Evolutionary conservation across 2,888 invertebrate species (phyloP), one percentile per base, ranked within the genome.

Genomic region (Caenorhabditis sp.): DNA sequence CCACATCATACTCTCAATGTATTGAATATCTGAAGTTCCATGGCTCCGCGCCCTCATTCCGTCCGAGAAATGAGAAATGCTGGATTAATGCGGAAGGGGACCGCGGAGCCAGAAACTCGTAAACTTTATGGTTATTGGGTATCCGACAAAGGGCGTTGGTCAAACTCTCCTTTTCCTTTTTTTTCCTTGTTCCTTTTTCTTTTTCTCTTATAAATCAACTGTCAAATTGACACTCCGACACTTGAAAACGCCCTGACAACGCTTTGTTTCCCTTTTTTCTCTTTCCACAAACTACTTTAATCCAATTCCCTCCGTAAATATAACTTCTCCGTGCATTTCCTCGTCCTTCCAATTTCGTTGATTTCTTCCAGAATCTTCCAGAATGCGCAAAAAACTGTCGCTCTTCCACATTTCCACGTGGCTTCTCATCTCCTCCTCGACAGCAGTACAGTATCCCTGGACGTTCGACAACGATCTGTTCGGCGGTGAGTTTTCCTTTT

Each of bases 391-490:
- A 68, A 68, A 59, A 59, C 43, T 68, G 22, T 17, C 50, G 32
- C 8, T 68, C 5, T 15, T 70, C 11, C 53, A 24, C 37, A 53
- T 66, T 15, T 26, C 55, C 8, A 35, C 46, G 2, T 24, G 52
- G 9, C 45, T 70, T 7, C 37, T 55, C 7, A 24, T 22, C 11
- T 22, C 46, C 9, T 20, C 53, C 2, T 20, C 53, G 5, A 27
- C 24, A 11, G 72, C 63, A n/a, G 70, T 76, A 48, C 76, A 84
- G 46, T 86, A 86, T 55, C 87, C 87, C 20, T 87, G 87, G 87
- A 87, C 87, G 2, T 87, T 86, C 59, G 87, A 87, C 75, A 85
- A 84, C 71, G 87, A 87, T 59, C 73, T 86, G 13, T 86, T 87
- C 63, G 87, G 87, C 80, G 87, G 87, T 87, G 22, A 71, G 83